Percentiles rank a stretch among this genome's conserved stretches.
These are phyloP conservation scores for Myrmophylax atrothorax DNA, from an alignment of 2,113 vertebrate genomes.

Conservation along the genomic window DNA sequence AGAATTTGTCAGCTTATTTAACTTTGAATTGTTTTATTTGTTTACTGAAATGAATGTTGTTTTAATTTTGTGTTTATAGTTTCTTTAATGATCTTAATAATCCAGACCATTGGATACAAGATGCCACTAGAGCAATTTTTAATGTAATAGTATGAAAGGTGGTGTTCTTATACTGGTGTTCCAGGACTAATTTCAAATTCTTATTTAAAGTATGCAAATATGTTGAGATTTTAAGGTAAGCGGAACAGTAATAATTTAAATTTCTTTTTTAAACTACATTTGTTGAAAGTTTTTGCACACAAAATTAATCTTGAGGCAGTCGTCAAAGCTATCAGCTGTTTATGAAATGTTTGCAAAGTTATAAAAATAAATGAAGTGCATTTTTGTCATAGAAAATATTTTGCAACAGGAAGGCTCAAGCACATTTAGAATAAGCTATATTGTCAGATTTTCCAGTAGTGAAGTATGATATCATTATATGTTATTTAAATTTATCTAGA, in stretches of 20 bases:
- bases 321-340: neutral
- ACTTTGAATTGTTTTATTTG: neutral
- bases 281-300: neutral
- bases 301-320: neutral
- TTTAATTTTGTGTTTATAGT: neutral
- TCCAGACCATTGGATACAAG: neutral
- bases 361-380: neutral
- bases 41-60: neutral
- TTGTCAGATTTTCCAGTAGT: neutral
- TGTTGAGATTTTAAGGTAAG: neutral
- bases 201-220: neutral
- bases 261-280: neutral
- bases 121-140: neutral
- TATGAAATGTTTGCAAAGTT: neutral
- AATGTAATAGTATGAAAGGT: neutral
- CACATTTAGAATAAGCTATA: neutral
- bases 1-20: neutral
- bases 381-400: neutral
- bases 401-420: neutral
- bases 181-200: neutral
- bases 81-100: neutral
- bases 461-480: neutral
- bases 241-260: neutral
- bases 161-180: neutral
- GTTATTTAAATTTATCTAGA: constrained; percentile 71